phyloP scores from a whole-genome alignment of 2,113 vertebrate genomes.

The Glareola pratincola region DNA sequence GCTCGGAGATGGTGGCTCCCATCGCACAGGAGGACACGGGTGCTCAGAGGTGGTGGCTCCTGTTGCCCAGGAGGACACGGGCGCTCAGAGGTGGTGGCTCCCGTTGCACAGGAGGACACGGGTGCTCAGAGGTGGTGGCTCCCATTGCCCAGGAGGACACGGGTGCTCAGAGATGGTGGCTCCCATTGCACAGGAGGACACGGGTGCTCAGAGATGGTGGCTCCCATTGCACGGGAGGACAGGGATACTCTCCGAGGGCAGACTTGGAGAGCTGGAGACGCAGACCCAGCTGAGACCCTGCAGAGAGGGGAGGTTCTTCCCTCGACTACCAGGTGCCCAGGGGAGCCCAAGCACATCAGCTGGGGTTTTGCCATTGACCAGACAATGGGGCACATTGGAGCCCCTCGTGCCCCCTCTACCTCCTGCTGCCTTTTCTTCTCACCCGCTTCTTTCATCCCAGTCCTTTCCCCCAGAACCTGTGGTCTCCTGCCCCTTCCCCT shows the following conservation, averaged over 20 bases:
- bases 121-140: too few species aligned
- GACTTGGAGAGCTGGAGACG: fast-evolving
- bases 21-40: too few species aligned
- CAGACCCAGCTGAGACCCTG: background rate
- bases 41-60: too few species aligned
- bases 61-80: too few species aligned
- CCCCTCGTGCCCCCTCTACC: background rate
- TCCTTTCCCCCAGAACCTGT: background rate
- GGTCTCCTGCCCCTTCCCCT: background rate
- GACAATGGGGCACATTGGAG: fast-evolving
- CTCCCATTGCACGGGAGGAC: background rate
- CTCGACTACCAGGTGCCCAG: background rate
- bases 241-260: background rate
- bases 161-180: too few species aligned
- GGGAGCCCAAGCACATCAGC: background rate
- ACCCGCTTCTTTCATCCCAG: background rate
- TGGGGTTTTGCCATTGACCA: background rate
- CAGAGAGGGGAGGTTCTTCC: background rate
- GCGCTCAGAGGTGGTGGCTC: too few species aligned
- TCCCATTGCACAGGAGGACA: background rate
- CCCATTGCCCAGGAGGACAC: too few species aligned
- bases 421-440: background rate
- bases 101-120: too few species aligned
- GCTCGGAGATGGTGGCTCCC: too few species aligned
- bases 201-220: background rate